Base-by-base conservation (phyloP, 2,113 vertebrate genomes). In the Zapus hudsonius region DNA sequence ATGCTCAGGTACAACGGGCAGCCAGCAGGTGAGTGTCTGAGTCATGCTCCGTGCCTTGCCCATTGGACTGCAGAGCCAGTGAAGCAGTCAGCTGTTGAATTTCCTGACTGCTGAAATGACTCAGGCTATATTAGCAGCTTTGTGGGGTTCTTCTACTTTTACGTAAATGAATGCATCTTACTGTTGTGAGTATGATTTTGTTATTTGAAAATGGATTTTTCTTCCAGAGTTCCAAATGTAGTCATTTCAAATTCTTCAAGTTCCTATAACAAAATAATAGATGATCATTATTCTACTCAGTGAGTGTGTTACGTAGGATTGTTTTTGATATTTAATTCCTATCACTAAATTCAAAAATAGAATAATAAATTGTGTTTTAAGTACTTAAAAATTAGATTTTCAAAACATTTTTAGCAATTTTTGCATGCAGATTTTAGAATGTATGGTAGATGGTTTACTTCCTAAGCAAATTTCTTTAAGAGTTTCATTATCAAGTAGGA, bases 61-160 rank as follows among this genome's bases (percentile, higher is more conserved):
- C 61, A 88, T 78, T 61, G 59, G 70, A 74, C 44, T 73, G 52
- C 38, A 42, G 73, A 96, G n/a, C n/a, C 88, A 95, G 42, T 72
- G 91, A 96, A 96, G 94, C 92, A 36, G 93, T 91, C 76, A 95
- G n/a, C 69, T 91, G 83, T 93, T 85, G 81, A 87, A 79, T 92
- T 95, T 94, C 38, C 82, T 80, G 91, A 59, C 42, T 86, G 80
- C 33, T 91, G 47, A 85, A 63, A 74, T 40, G 52, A 57, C 40
- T 79, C 29, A 38, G 23, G 52, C 80, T 75, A 87, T 72, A 94
- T 81, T 63, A 80, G n/a, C 59, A 80, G n/a, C 59, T 22, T 87
- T 40, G 11, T 40, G 29, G n/a, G 81, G 75, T 94, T 90, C 73
- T 82, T 86, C 64, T 84, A 52, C 5, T 80, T 91, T 81, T 72